phyloP scores from a whole-genome alignment of 2,797 vertebrate genomes.

The Coendou prehensilis region DNA sequence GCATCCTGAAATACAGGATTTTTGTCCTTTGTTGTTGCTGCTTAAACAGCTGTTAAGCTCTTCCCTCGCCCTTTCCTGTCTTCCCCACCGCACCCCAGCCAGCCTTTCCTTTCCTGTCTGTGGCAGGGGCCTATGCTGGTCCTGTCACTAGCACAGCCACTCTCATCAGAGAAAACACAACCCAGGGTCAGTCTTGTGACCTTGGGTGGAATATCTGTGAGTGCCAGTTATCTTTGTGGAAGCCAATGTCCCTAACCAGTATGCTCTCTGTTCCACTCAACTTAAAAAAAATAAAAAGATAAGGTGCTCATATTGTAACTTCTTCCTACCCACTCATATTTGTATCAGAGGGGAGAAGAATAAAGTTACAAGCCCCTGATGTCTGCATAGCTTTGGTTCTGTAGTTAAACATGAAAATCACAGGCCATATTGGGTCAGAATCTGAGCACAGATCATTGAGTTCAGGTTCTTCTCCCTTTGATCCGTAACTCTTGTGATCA shows the following conservation, averaged over 20 bases:
- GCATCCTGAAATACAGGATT: background rate
- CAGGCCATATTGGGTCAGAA: background rate
- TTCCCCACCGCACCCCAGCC: background rate
- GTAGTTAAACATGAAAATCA: background rate
- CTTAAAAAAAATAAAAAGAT: background rate
- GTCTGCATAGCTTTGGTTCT: background rate
- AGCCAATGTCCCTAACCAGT: background rate
- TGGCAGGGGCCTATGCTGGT: background rate
- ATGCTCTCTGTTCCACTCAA: background rate
- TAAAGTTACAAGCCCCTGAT: background rate
- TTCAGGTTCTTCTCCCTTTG: background rate
- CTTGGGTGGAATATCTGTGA: background rate
- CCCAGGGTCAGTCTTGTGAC: background rate
- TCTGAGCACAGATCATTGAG: background rate
- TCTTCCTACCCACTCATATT: background rate
- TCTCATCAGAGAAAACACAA: background rate
- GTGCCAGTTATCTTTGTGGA: conserved; percentile 47
- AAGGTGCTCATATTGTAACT: background rate
- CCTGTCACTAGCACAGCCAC: background rate
- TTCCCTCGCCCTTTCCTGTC: background rate
- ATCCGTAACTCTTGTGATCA: background rate
- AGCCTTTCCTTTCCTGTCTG: conserved; percentile 58
- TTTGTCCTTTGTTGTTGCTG: background rate
- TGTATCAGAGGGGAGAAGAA: conserved; percentile 3
- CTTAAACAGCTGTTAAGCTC: background rate